Percentiles rank a stretch among this genome's conserved stretches.
These are phyloP conservation scores for Catharus bicknelli DNA, from an alignment of 2,113 vertebrate genomes.

Conservation along the genomic window DNA sequence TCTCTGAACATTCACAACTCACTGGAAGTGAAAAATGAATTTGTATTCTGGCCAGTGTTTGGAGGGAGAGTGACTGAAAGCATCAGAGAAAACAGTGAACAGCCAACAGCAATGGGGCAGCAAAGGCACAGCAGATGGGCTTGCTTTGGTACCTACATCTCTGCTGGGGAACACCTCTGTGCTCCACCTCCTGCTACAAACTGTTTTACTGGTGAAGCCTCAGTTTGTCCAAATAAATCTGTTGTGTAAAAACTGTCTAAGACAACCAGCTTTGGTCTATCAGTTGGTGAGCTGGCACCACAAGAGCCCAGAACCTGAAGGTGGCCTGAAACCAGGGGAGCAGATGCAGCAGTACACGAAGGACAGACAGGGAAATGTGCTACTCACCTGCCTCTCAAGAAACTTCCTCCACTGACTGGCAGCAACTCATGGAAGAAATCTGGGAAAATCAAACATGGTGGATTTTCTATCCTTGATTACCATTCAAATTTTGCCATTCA, in stretches of 20 bases:
- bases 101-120: not conserved
- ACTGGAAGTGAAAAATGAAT: not conserved
- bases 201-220: not conserved
- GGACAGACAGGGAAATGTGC: rapidly evolving
- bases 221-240: not conserved
- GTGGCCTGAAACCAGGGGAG: not conserved
- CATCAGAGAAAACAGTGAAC: not conserved
- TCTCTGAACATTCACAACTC: not conserved
- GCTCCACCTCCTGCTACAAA: not conserved
- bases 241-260: not conserved
- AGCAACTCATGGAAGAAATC: not conserved
- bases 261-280: not conserved
- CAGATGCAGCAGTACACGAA: not conserved
- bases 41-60: not conserved
- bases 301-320: not conserved
- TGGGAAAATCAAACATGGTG: not conserved
- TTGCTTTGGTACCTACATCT: not conserved
- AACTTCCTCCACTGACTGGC: not conserved
- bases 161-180: no score
- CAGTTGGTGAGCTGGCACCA: not conserved
- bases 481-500: not conserved
- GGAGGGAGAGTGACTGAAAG: not conserved
- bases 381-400: not conserved
- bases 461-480: not conserved
- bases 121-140: not conserved